These are phyloP conservation scores for Bos indicus DNA, from an alignment of 2,113 vertebrate species.

Conservation along the genomic window DNA sequence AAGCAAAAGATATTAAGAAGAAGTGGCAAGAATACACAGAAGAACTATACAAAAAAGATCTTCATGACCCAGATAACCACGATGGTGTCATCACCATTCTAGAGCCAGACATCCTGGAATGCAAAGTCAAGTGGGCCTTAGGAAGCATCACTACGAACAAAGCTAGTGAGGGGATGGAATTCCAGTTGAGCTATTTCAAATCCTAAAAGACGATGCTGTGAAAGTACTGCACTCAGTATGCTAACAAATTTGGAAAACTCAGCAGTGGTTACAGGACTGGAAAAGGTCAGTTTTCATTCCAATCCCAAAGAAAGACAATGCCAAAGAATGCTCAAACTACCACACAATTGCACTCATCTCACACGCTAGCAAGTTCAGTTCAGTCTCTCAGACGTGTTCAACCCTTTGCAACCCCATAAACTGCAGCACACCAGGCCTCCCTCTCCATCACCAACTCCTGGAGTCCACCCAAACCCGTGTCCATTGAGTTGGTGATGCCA, in stretches of 20 bases:
- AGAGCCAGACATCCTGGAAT: neutral
- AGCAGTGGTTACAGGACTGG: neutral
- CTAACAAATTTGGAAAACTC: neutral
- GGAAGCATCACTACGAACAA: neutral
- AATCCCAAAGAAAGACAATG: neutral
- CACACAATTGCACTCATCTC: neutral
- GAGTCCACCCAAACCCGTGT: no score
- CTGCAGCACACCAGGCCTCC: no score
- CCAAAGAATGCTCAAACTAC: neutral
- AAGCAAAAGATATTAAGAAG: neutral
- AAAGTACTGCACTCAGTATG: neutral
- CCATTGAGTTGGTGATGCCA: no score
- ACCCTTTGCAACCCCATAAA: no score
- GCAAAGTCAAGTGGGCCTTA: neutral
- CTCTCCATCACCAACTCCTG: no score
- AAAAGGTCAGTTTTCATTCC: neutral
- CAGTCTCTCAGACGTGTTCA: fast-evolving
- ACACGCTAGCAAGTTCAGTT: neutral
- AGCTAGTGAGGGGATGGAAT: neutral
- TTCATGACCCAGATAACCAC: neutral
- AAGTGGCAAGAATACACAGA: neutral
- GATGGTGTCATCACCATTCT: neutral
- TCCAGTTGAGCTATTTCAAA: neutral
- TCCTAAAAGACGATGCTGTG: neutral
- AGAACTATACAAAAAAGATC: neutral